Conservation (phyloP, 2,888 invertebrate species). For the Heliconius ethilla region DNA sequence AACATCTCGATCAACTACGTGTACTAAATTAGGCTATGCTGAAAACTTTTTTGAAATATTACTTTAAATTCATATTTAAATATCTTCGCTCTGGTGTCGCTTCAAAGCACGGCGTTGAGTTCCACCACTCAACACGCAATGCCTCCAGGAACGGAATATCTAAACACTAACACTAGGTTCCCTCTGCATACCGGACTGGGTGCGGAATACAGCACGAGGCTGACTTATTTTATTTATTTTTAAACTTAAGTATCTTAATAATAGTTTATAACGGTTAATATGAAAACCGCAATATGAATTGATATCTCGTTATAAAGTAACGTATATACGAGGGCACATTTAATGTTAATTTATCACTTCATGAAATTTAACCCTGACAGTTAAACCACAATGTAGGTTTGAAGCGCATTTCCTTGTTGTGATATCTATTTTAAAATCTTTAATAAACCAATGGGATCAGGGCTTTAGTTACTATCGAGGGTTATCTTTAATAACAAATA, state of each 20-base stretch:
- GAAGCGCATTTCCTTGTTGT: constrained; percentile 61
- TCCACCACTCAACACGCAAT: too few species aligned
- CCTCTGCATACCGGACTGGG: too few species aligned
- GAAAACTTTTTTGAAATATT: too few species aligned
- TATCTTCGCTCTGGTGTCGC: too few species aligned
- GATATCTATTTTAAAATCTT: constrained; percentile 52
- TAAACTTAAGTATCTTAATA: not conserved
- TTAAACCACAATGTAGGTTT: constrained; percentile 52
- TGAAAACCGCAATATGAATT: constrained; percentile 16
- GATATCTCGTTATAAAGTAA: not conserved
- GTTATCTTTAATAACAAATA: constrained; percentile 1
- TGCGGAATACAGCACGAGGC: too few species aligned
- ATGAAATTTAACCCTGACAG: constrained; percentile 44
- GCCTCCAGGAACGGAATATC: too few species aligned
- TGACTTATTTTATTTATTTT: too few species aligned
- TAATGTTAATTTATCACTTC: constrained; percentile 35
- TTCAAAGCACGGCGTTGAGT: too few species aligned
- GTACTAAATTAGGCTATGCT: not conserved
- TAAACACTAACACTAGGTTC: too few species aligned
- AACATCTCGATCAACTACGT: not conserved
- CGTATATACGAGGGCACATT: not conserved
- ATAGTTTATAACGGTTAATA: not conserved
- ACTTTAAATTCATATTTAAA: too few species aligned
- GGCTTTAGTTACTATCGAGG: not conserved
- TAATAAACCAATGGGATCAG: constrained; percentile 49